These are phyloP conservation scores for Pandemis corylana DNA, from an alignment of 2,888 invertebrate species.

Conservation along the genomic window DNA sequence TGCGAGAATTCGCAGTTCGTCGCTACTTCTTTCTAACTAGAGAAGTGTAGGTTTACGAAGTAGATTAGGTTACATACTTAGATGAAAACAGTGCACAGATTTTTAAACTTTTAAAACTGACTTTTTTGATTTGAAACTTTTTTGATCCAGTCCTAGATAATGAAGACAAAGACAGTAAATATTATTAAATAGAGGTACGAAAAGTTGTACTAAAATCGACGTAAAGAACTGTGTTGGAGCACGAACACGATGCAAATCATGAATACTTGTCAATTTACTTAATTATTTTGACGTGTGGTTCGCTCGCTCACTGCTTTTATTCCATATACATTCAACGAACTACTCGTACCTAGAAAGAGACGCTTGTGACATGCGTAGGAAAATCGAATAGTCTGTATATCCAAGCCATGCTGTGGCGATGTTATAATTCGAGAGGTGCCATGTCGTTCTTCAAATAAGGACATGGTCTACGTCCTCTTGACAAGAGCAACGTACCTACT, in stretches of 20 bases:
- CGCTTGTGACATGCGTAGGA: neutral
- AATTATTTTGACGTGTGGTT: neutral
- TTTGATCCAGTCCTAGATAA: too few species aligned
- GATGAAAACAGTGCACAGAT: too few species aligned
- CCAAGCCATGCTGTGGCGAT: neutral
- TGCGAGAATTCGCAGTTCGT: neutral
- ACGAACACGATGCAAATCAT: neutral
- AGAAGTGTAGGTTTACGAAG: neutral
- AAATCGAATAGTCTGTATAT: neutral
- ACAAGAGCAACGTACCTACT: too few species aligned
- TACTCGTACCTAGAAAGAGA: neutral
- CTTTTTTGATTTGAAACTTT: too few species aligned
- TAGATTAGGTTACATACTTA: neutral
- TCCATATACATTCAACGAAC: neutral
- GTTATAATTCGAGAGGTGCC: neutral
- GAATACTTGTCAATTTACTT: too few species aligned
- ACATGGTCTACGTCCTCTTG: neutral
- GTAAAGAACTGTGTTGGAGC: neutral
- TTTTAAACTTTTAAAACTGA: too few species aligned
- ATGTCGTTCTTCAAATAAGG: conserved; percentile 1
- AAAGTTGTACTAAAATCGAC: too few species aligned
- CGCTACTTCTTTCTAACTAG: neutral
- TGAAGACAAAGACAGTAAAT: too few species aligned
- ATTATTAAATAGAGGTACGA: too few species aligned
- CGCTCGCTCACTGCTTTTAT: neutral